phyloP scores from a whole-genome alignment of 1,140 invertebrate genomes.

The Chironomus striatipennis region DNA sequence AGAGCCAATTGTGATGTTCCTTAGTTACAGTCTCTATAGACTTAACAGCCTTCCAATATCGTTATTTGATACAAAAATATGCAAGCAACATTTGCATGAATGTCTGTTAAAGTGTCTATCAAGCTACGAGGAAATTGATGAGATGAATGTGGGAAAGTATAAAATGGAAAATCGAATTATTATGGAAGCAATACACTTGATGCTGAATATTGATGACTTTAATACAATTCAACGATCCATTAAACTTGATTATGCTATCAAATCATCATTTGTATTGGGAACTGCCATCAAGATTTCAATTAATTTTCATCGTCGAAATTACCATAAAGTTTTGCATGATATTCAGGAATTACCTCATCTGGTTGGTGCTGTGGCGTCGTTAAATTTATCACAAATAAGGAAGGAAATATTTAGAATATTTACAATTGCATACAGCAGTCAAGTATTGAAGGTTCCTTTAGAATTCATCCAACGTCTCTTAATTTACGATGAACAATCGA shows the following conservation, averaged over 20 bases:
- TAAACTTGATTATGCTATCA: not conserved
- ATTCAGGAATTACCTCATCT: constrained; percentile 42
- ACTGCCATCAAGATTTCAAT: constrained; percentile 41
- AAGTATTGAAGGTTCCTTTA: not conserved
- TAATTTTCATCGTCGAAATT: constrained; percentile 43
- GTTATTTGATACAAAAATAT: constrained; percentile 49
- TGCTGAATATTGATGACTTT: constrained; percentile 45
- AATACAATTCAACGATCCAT: constrained; percentile 42
- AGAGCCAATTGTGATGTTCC: constrained; percentile 57
- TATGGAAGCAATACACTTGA: constrained; percentile 46
- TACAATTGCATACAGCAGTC: not conserved
- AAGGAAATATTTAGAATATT: constrained; percentile 37
- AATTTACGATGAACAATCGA: not conserved
- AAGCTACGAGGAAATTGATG: constrained; percentile 46
- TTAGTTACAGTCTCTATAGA: constrained; percentile 55
- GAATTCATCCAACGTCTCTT: not conserved
- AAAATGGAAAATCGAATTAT: constrained; percentile 30
- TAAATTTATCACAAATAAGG: constrained; percentile 43
- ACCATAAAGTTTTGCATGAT: constrained; percentile 39
- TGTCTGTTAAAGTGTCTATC: constrained; percentile 47
- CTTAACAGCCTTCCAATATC: constrained; percentile 41
- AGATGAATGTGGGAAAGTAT: constrained; percentile 25
- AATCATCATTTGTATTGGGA: constrained; percentile 27
- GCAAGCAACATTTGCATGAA: constrained; percentile 49
- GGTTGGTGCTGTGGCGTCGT: constrained; percentile 39